These are phyloP conservation scores for Neopipo cinnamomea DNA, from an alignment of 2,113 vertebrate species.

Conservation along the genomic window DNA sequence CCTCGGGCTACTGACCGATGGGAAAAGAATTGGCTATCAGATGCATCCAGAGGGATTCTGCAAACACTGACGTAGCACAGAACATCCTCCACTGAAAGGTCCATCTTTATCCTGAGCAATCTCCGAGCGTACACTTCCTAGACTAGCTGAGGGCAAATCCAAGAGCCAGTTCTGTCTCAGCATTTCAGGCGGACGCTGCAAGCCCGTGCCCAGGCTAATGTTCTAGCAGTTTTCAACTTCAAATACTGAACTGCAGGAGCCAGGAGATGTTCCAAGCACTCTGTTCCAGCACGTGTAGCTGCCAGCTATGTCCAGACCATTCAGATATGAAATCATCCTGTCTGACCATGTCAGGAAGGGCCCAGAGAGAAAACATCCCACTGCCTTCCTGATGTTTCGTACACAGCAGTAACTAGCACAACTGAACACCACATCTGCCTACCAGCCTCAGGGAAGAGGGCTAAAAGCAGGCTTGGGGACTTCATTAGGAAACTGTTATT, in stretches of 20 bases:
- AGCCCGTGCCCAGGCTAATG: not conserved
- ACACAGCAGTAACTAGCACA: not conserved
- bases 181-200: not conserved
- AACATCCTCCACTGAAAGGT: not conserved
- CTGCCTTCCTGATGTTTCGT: not conserved
- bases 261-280: not conserved
- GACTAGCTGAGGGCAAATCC: not conserved
- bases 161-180: not conserved
- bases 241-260: not conserved
- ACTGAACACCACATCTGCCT: not conserved
- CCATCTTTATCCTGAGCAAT: not conserved
- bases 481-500: conserved; percentile 9
- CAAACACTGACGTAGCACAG: not conserved
- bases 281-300: not conserved
- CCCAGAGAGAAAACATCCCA: not conserved
- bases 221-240: not conserved
- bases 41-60: not conserved
- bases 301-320: not conserved
- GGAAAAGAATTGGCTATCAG: not conserved
- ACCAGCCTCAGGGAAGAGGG: not conserved
- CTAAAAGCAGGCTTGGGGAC: not conserved
- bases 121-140: fast-evolving
- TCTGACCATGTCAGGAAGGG: not conserved
- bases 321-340: not conserved
- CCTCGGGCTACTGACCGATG: not conserved